A percentile compares a stretch with the other conserved stretches of the same genome.
Conservation (phyloP, 2,888 invertebrate genomes). For the Chalcosyrphus nemorum region DNA sequence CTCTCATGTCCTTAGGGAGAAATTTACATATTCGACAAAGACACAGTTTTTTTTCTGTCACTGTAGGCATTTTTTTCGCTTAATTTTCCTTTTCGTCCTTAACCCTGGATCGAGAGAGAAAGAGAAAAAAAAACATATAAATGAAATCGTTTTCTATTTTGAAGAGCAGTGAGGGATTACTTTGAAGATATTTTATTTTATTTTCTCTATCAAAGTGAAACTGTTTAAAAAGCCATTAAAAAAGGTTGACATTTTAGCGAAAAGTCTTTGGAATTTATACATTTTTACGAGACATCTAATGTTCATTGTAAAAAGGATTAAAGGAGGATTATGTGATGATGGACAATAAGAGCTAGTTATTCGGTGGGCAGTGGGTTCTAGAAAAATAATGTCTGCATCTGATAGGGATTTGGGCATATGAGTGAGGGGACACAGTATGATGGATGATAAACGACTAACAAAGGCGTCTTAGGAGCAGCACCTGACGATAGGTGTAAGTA, state of each 20-base stretch:
- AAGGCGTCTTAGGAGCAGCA: no score
- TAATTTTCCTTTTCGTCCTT: constrained; percentile 7
- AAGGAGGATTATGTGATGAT: neutral
- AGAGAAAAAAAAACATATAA: neutral
- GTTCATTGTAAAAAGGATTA: constrained; percentile 15
- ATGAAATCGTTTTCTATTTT: constrained; percentile 3
- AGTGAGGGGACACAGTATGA: no score
- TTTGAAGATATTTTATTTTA: constrained; percentile 28
- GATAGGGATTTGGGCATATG: no score
- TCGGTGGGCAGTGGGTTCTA: no score
- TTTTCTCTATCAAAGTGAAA: constrained; percentile 33
- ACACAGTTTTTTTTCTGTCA: constrained; percentile 16
- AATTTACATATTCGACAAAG: constrained; percentile 58
- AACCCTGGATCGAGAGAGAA: neutral
- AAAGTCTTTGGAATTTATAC: constrained; percentile 3
- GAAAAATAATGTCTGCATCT: no score
- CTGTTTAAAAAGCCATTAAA: constrained; percentile 53
- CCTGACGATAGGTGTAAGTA: no score
- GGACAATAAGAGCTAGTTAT: no score
- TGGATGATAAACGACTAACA: no score
- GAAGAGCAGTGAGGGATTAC: constrained; percentile 18
- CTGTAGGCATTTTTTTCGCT: constrained; percentile 23
- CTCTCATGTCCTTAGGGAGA: constrained; percentile 31
- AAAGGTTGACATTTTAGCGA: constrained; percentile 36
- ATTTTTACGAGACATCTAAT: constrained; percentile 37